Base-by-base conservation (phyloP, 2,797 vertebrate genomes). In the Phrynocephalus vlangalii region DNA sequence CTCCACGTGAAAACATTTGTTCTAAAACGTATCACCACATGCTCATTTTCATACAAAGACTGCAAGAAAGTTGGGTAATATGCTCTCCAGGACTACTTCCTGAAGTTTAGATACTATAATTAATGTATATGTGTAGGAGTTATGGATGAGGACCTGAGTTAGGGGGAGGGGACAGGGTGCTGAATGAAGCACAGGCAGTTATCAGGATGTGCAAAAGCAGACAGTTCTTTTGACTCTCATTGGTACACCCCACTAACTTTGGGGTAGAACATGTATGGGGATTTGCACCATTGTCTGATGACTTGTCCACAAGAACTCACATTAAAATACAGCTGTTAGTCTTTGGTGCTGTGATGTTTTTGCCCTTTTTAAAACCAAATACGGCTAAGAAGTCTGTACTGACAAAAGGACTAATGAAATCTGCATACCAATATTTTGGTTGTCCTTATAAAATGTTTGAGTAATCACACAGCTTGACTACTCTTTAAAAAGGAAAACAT, bases 1-100 rank as follows among this genome's bases (percentile, higher is more conserved):
- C 63, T 16, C 89, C 6, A 56, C 78, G 22, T 30, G 82, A 89
- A 75, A 48, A 86, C 1, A 89, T 95, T 86, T 33, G 87, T 78
- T 82, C 82, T 82, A 80, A 94, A 92, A 67, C 20, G 15, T 91
- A 88, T 84, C 60, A 30, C 28, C 22, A 75, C 13, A 24, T 63
- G 22, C 38, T 33, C 50, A 73, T 72, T 60, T 83, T n/a, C 52
- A 56, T 56, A 56, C 13, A 56, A 48, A 26, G 30, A 67, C 48
- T 84, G 28, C n/a, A 78, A 78, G 28, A 85, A 3, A n/a, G n/a
- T 33, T 78, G 22, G 56, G 11, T 63, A 28, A 79, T 26, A 6
- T 33, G 33, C n/a, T 38, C 11, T 48, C 33, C 3, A 50, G 20
- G 15, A 6, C 50, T 72, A 56, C 5, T n/a, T 30, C 44, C 10